A percentile compares a stretch with the other conserved stretches of the same genome.
Conservation (phyloP, 2,888 invertebrate species). For the Trisateles emortualis region DNA sequence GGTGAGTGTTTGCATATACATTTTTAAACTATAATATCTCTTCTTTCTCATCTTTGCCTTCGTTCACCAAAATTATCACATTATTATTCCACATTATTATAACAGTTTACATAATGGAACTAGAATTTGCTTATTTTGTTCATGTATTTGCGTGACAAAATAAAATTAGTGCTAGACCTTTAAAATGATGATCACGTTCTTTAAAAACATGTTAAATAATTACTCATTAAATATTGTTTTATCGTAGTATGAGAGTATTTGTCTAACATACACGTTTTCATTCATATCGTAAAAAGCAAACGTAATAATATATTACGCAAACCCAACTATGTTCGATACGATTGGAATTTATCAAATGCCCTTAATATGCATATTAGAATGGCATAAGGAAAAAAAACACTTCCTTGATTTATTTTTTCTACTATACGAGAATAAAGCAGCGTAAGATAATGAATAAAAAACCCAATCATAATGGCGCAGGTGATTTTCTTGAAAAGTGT, state of each 20-base stretch:
- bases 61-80: no score
- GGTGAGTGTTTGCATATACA: no score
- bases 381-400: constrained; percentile 34
- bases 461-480: constrained; percentile 15
- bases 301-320: not conserved
- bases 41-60: no score
- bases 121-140: no score
- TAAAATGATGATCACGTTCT: constrained; percentile 8
- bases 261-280: not conserved
- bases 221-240: constrained; percentile 6
- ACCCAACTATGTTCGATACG: not conserved
- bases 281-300: not conserved
- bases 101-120: no score
- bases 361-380: constrained; percentile 35
- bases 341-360: constrained; percentile 27
- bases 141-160: no score
- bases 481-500: constrained; percentile 23
- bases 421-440: constrained; percentile 14
- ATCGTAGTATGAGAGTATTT: constrained; percentile 3
- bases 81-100: no score
- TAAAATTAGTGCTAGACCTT: not conserved
- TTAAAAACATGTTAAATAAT: constrained; percentile 2
- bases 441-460: constrained; percentile 17
- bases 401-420: constrained; percentile 40
- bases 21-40: no score